Evolutionary conservation across 2,113 vertebrate genomes (phyloP).

Genomic region (Astatotilapia flaviijosephi): DNA sequence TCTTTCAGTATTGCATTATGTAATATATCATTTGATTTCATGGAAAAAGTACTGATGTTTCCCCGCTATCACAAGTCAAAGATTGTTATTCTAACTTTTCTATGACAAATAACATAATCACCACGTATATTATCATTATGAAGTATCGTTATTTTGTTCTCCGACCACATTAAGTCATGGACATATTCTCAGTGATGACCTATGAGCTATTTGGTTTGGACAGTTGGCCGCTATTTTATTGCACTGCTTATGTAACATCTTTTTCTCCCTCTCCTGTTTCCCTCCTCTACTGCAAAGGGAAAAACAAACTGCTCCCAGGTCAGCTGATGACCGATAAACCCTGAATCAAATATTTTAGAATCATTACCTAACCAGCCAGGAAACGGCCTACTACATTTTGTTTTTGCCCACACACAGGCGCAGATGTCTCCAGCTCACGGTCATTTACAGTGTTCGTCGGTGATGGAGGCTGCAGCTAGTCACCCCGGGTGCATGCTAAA

Average conservation of each 20-base stretch:
- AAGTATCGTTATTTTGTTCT: not conserved
- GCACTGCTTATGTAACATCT: not conserved
- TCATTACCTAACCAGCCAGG: not conserved
- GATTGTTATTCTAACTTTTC: not conserved
- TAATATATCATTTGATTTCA: not conserved
- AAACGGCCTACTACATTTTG: not conserved
- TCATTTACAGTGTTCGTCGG: not conserved
- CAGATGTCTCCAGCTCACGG: not conserved
- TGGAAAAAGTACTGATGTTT: not conserved
- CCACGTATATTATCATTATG: not conserved
- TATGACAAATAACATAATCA: not conserved
- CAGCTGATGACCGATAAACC: not conserved
- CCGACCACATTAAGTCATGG: not conserved
- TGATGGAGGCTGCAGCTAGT: conserved; percentile 20
- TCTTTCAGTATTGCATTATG: not conserved
- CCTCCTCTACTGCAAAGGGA: not conserved
- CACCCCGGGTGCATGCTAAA: conserved; percentile 37
- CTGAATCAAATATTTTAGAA: not conserved
- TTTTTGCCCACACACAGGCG: conserved; percentile 4
- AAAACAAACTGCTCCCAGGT: not conserved
- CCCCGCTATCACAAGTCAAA: not conserved
- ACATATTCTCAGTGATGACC: not conserved
- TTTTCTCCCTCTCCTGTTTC: not conserved
- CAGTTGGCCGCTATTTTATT: not conserved
- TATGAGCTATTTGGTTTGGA: not conserved